These are phyloP conservation scores for Drosophila carrolli DNA, from an alignment of 1,140 invertebrate species.

Conservation along the genomic window DNA sequence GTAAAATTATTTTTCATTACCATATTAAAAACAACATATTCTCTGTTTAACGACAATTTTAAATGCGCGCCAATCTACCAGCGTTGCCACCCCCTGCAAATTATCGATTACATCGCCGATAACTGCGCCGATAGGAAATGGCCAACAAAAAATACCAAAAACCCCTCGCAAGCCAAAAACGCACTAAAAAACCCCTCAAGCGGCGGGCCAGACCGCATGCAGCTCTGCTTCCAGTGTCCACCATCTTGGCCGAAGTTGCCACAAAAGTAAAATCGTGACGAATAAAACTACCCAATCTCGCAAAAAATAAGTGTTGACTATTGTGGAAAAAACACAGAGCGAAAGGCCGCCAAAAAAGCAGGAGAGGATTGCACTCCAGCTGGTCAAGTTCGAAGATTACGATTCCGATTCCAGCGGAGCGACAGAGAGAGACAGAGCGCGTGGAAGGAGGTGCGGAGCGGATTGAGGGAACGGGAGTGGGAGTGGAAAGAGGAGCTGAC, in stretches of 20 bases:
- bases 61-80: neutral
- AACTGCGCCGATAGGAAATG: neutral
- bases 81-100: neutral
- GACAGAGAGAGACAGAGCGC: neutral
- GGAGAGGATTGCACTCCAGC: neutral
- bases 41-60: neutral
- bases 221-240: slow-evolving; percentile 21
- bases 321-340: slow-evolving; percentile 36
- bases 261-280: slow-evolving; percentile 27
- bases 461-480: neutral
- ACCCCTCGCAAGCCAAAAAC: neutral
- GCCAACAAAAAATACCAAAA: neutral
- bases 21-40: neutral
- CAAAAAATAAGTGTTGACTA: slow-evolving; percentile 54
- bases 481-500: neutral
- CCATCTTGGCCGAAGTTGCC: slow-evolving; percentile 48
- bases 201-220: slow-evolving; percentile 5
- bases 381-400: neutral
- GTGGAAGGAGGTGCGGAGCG: neutral
- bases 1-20: too few relatives aligned
- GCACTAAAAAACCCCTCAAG: slow-evolving; percentile 1
- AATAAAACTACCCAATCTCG: slow-evolving; percentile 43
- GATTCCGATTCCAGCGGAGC: neutral
- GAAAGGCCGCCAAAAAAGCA: slow-evolving; percentile 34
- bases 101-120: neutral